A percentile compares a stretch with the other conserved stretches of the same genome.
phyloP scores from a whole-genome alignment of 2,888 invertebrate species.

The Drosophila meridiana region DNA sequence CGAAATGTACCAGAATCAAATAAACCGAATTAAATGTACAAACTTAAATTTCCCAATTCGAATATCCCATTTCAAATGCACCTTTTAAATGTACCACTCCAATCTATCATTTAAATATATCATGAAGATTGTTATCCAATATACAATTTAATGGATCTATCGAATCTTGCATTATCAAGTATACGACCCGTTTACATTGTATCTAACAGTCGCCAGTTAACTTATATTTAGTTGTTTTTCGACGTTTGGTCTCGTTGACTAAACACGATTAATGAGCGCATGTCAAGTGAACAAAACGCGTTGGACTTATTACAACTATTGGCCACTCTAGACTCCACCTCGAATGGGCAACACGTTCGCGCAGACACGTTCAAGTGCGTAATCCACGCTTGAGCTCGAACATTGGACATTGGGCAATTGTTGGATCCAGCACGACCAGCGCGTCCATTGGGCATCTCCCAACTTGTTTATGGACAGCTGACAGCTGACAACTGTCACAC shows the following conservation, averaged over 20 bases:
- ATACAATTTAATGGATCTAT: not conserved
- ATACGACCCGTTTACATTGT: not conserved
- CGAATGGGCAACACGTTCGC: constrained; percentile 39
- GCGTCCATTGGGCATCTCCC: constrained; percentile 21
- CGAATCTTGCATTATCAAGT: not conserved
- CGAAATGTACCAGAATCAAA: not conserved
- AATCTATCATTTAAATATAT: not conserved
- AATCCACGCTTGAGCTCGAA: constrained; percentile 18
- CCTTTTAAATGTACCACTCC: not conserved
- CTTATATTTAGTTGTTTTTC: not conserved
- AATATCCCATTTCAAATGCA: not conserved
- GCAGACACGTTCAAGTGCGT: constrained; percentile 52
- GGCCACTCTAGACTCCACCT: constrained; percentile 3
- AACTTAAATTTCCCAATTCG: not conserved
- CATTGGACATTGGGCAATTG: constrained; percentile 18
- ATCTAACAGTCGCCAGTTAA: not conserved
- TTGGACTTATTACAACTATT: constrained; percentile 21
- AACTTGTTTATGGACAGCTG: constrained; percentile 20
- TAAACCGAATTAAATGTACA: not conserved
- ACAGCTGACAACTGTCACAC: constrained; percentile 22
- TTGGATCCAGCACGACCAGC: constrained; percentile 35
- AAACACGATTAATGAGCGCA: constrained; percentile 10
- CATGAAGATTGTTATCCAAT: not conserved
- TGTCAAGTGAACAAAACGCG: constrained; percentile 34
- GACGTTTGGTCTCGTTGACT: not conserved